phyloP scores from a whole-genome alignment of 1,140 invertebrate genomes.

The Drosophila serrata region DNA sequence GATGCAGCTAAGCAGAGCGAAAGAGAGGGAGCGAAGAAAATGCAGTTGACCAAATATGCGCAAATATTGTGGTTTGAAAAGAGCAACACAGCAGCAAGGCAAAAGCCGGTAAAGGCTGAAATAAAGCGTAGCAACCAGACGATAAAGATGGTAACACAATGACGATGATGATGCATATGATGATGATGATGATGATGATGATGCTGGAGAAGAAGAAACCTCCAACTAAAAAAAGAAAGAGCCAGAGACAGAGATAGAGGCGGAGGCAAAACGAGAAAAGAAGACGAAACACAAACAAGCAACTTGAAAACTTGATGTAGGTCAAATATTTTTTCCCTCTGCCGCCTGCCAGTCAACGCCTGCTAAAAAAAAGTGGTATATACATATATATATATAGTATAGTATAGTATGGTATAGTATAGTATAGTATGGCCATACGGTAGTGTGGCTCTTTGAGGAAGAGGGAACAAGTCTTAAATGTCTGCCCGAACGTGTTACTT shows the following conservation, averaged over 20 bases:
- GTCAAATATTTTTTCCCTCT: slow-evolving; percentile 70
- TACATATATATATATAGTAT: background rate
- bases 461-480: slow-evolving; percentile 52
- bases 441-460: slow-evolving; percentile 22
- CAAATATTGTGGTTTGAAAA: slow-evolving; percentile 77
- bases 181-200: slow-evolving; percentile 29
- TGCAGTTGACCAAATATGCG: slow-evolving; percentile 83
- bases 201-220: slow-evolving; percentile 38
- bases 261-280: slow-evolving; percentile 31
- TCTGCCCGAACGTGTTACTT: slow-evolving; percentile 61
- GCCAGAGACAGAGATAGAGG: slow-evolving; percentile 18
- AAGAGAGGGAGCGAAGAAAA: slow-evolving; percentile 40
- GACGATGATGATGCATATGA: slow-evolving; percentile 36
- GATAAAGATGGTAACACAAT: slow-evolving; percentile 22
- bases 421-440: slow-evolving; percentile 8
- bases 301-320: slow-evolving; percentile 84
- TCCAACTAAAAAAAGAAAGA: slow-evolving; percentile 52
- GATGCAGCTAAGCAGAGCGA: background rate
- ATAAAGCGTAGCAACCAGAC: slow-evolving; percentile 49
- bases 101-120: slow-evolving; percentile 52
- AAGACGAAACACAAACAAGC: slow-evolving; percentile 75
- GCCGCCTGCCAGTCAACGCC: slow-evolving; percentile 50
- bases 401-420: slow-evolving; percentile 2
- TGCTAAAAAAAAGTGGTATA: slow-evolving; percentile 42
- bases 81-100: slow-evolving; percentile 29